Evolutionary conservation across 92 coral and sea anemone species (phyloP), one percentile per base, ranked within the genome.

Genomic region (Anthopleura xanthogrammica): DNA sequence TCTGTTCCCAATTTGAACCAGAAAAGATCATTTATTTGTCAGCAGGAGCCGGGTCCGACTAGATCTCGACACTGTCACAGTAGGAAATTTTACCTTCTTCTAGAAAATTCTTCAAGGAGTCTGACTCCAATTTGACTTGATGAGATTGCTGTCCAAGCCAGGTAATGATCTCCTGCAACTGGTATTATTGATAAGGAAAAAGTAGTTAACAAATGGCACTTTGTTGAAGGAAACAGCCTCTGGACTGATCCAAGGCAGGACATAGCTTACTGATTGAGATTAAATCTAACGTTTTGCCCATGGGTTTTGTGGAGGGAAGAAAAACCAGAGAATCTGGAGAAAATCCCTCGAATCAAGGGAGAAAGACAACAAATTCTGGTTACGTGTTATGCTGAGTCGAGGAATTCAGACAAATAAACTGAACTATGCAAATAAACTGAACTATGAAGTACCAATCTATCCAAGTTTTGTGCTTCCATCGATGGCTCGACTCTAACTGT

Each of bases 71-170:
- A 46, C 50, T 46, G 5, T 46, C 9, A 46, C 50, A 46, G 50
- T 9, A 54, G 3, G 58, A 12, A 54, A 54, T 54, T 3, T 52
- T 76, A 84, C 87, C 87, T 79, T 78, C 83, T 46, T 85, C 88
- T 9, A 79, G 54, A 79, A 65, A 78, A 77, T 78, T 79, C 79
- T 68, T 85, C 55, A 85, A 60, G 29, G 78, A 85, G 42, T 85
- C 83, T 23, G 76, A 64, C 41, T 60, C 79, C 52, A 75, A 65
- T 20, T 62, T 60, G 48, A 80, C 40, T 29, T 68, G 57, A 50
- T 56, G 72, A 56, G 81, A 83, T 54, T 78, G 91, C 10, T 78
- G 77, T 14, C 89, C 87, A 22, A 95, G 87, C 98, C 98, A 95
- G 13, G 82, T 86, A 46, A 95, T 80, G 9, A 86, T 83, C 72